phyloP scores from a whole-genome alignment of 2,113 vertebrate species.

The Lucifuga dentata region DNA sequence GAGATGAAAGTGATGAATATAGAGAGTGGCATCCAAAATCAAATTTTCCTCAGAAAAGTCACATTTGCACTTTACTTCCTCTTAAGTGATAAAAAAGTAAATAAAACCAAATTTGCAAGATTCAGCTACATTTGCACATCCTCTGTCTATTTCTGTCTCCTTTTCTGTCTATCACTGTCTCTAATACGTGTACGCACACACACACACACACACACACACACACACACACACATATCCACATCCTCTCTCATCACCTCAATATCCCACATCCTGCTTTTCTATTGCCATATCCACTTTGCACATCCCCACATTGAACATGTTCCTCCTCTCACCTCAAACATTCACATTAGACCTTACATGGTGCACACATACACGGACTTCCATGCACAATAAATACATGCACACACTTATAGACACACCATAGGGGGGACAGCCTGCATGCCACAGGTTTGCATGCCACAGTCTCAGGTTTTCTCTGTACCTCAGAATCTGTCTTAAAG shows the following conservation, averaged over 20 bases:
- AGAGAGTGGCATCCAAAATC: no score
- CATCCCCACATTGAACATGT: constrained; percentile 8
- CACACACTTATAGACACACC: no score
- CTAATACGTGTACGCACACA: constrained; percentile 5
- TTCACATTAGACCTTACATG: constrained; percentile 2
- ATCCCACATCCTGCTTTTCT: not conserved
- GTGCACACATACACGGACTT: not conserved
- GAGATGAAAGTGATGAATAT: constrained; percentile 4
- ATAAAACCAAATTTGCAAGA: constrained; percentile 5
- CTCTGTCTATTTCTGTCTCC: constrained; percentile 14
- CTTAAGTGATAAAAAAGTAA: constrained; percentile 9
- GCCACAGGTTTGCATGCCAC: no score
- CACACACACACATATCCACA: constrained; percentile 8
- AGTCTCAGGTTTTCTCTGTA: no score
- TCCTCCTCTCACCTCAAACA: constrained; percentile 3
- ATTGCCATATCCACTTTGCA: constrained; percentile 19
- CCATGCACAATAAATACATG: not conserved
- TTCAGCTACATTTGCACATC: constrained; percentile 8
- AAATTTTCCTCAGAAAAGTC: constrained; percentile 27
- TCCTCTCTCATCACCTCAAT: not conserved
- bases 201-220: constrained; percentile 18
- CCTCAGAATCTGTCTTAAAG: no score
- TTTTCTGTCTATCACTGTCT: constrained; percentile 21
- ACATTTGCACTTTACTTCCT: constrained; percentile 23
- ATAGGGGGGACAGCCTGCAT: no score